A percentile compares a stretch with the other conserved stretches of the same genome.
Evolutionary conservation across 2,797 vertebrate genomes (phyloP).

Genomic region (Euthynnus affinis): DNA sequence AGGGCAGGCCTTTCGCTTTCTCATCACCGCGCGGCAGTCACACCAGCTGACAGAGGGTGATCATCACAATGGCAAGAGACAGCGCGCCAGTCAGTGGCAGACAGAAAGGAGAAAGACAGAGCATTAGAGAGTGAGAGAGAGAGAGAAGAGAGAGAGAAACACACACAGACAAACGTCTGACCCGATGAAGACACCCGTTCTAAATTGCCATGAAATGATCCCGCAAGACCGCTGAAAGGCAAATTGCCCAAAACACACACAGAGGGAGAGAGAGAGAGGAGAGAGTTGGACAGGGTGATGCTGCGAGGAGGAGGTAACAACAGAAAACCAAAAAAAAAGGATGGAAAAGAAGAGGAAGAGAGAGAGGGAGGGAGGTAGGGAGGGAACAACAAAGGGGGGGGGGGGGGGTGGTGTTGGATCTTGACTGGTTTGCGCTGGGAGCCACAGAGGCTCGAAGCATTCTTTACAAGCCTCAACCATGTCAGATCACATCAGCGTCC

Average conservation of each 20-base stretch:
- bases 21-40: slow-evolving; percentile 21
- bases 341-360: neutral
- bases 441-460: slow-evolving; percentile 68
- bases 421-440: slow-evolving; percentile 51
- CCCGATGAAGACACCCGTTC: slow-evolving; percentile 19
- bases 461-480: slow-evolving; percentile 71
- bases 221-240: slow-evolving; percentile 26
- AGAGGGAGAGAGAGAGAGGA: slow-evolving; percentile 6
- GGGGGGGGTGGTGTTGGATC: slow-evolving; percentile 6
- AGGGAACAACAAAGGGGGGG: slow-evolving; percentile 5
- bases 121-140: slow-evolving; percentile 24
- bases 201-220: slow-evolving; percentile 49
- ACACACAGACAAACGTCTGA: slow-evolving; percentile 26
- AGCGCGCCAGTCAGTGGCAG: neutral
- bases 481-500: slow-evolving; percentile 79
- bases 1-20: slow-evolving; percentile 33
- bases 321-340: slow-evolving; percentile 5
- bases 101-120: neutral
- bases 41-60: slow-evolving; percentile 30
- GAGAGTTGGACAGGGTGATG: slow-evolving; percentile 36
- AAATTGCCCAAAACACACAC: slow-evolving; percentile 28
- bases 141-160: slow-evolving; percentile 25
- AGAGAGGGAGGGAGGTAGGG: neutral
- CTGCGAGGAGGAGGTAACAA: slow-evolving; percentile 17
- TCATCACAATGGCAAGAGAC: neutral